Base-by-base conservation (phyloP, 2,888 invertebrate genomes). In the Apotomis turbidana region DNA sequence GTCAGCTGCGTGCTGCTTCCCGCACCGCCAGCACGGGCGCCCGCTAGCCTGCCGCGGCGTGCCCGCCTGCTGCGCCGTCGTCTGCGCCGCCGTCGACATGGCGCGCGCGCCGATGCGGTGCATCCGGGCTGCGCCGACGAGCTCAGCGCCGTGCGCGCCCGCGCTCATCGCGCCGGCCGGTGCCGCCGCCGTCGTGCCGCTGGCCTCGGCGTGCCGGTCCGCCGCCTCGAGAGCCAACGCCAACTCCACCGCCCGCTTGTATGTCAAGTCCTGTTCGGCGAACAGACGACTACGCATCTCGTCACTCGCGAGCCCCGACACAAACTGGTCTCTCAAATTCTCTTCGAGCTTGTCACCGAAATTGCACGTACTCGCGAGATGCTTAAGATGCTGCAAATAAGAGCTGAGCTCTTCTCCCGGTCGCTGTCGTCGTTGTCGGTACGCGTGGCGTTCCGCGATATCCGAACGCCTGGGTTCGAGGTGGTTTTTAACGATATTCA, bases 161-260 rank as follows among this genome's bases (percentile, higher is more conserved):
- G 44, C 44, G 5, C 5, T 44, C 5, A 3, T 8, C 44, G 44
- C 44, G 44, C 44, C 44, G 44, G 44, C 44, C 5, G 44, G 44
- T 5, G 44, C 44, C 44, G 5, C 44, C 5, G 44, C 44, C 44
- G 44, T 44, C 0, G 2, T 8, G 5, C 5, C 44, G 44, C 44
- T 8, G 44, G 44, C 44, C 5, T 5, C 5, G 44, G 44, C 44
- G 52, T 74, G 71, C 64, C 68, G 49, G 58, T 68, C 74, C 68
- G 74, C 74, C 41, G 74, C 74, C 68, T 74, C 74, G 62, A 74
- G 41, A 1, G 71, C 70, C 49, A 67, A 54, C 27, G 71, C 71
- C 36, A 64, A 15, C 60, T 74, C 68, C 41, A 74, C 62, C 10
- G 71, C 74, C 5, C 68, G 58, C 38, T 67, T 74, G 71, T 74